Evolutionary conservation across 2,888 invertebrate species (phyloP), one percentile per base, ranked within the genome.

Genomic region (Microplitis manilae): DNA sequence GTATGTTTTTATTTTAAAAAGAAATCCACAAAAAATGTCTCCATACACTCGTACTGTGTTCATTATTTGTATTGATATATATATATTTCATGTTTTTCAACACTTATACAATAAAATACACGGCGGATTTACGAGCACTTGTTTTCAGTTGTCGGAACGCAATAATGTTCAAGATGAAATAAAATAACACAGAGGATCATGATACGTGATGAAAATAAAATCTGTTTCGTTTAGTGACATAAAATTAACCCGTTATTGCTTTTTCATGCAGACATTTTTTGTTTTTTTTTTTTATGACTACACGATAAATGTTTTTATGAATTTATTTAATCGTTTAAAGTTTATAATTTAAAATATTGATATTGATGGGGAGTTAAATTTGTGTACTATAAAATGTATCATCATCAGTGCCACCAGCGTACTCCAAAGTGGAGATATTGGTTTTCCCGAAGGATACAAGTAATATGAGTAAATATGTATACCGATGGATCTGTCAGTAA

Each of bases 121-220:
- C 60, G 13, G 15, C 30, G 70, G 40, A 74, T 73, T 73, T 64
- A 39, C 70, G 8, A 73, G 64, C 17, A 17, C 62, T 40, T 64
- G 15, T 68, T 76, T 41, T 60, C 68, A 30, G 62, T 68, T 76
- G 68, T 77, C 69, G 30, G 62, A 17, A 38, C 75, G 41, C 15
- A 50, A 65, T 75, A 65, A 59, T 39, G 17, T 77, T 38, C 8
- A 77, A 59, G 41, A 65, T 65, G 72, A 17, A 73, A 67, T 38
- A 50, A n/a, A 60, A 67, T 38, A n/a, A 50, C 13, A 7, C 9
- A 30, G 4, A 65, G 65, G 8, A 38, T 65, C 30, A 50, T 38
- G 17, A 65, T 9, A 40, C 20, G 30, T n/a, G 6, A 50, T 65
- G 17, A 30, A 38, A 73, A 50, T 17, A 73, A 59, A 65, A 65